Evolutionary conservation across 2,113 vertebrate species (phyloP).

Genomic region (Pristiophorus japonicus): DNA sequence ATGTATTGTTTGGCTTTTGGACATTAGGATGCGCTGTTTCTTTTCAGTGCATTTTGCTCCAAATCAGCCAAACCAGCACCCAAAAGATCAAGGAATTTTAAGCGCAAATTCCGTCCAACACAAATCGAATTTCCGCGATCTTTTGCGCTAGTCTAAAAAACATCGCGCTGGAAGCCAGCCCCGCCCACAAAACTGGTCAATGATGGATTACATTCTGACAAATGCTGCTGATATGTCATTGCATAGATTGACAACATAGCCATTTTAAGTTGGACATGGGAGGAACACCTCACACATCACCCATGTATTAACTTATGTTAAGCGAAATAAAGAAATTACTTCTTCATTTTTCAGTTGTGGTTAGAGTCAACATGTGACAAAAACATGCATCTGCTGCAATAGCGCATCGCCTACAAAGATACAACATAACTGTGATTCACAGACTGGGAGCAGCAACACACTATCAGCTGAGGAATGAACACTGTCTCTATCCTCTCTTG

Average conservation of each 20-base stretch:
- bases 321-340: not conserved
- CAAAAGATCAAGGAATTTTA: not conserved
- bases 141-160: not conserved
- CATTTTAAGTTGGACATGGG: not conserved
- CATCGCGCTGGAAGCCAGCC: not conserved
- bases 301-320: not conserved
- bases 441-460: too few species aligned
- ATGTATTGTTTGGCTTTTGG: not conserved
- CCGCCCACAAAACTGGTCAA: not conserved
- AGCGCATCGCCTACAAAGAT: not conserved
- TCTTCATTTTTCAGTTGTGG: not conserved
- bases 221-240: not conserved
- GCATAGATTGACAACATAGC: not conserved
- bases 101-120: not conserved
- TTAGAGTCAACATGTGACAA: not conserved
- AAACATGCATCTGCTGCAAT: not conserved
- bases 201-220: not conserved
- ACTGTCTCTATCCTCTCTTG: not conserved
- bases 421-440: not conserved
- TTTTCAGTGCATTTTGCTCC: too few species aligned
- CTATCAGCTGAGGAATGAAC: not conserved
- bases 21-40: not conserved
- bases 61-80: not conserved
- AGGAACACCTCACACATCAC: not conserved
- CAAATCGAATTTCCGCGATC: not conserved